These are phyloP conservation scores for Cosmia pyralina DNA, from an alignment of 2,888 invertebrate species.

Conservation along the genomic window DNA sequence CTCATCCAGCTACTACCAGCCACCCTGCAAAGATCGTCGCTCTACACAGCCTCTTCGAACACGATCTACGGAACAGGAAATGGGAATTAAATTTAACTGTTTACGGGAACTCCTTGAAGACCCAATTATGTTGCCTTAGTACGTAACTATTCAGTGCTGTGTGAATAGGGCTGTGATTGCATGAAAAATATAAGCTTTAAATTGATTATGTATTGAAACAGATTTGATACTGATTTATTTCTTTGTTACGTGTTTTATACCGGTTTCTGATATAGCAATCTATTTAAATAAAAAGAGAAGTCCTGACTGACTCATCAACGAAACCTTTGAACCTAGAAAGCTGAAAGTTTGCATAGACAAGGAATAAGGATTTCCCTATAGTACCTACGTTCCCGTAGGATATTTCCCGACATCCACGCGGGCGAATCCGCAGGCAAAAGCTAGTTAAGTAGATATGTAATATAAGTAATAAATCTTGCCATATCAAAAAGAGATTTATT, in stretches of 20 bases:
- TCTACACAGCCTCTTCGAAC: constrained; percentile 13
- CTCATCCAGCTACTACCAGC: background rate
- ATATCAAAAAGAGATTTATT: no score
- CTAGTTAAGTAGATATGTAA: no score
- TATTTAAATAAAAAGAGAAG: no score
- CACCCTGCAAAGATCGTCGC: background rate
- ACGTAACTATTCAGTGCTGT: constrained; percentile 11
- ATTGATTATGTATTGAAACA: constrained; percentile 4
- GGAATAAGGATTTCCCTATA: no score
- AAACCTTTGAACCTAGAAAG: no score
- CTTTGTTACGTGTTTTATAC: background rate
- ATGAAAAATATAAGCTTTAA: background rate
- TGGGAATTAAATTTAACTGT: constrained; percentile 43
- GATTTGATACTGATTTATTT: background rate
- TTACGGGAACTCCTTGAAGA: constrained; percentile 38
- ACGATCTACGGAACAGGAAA: constrained; percentile 31
- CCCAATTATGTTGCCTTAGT: constrained; percentile 35
- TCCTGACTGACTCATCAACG: no score
- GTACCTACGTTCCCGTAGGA: no score
- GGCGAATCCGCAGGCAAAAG: no score
- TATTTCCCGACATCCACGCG: no score
- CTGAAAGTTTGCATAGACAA: no score
- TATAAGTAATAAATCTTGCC: no score
- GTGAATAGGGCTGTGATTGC: constrained; percentile 21
- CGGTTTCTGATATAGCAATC: no score